These are phyloP conservation scores for Varanus salvator DNA, from an alignment of 2,113 vertebrate genomes.

Conservation along the genomic window DNA sequence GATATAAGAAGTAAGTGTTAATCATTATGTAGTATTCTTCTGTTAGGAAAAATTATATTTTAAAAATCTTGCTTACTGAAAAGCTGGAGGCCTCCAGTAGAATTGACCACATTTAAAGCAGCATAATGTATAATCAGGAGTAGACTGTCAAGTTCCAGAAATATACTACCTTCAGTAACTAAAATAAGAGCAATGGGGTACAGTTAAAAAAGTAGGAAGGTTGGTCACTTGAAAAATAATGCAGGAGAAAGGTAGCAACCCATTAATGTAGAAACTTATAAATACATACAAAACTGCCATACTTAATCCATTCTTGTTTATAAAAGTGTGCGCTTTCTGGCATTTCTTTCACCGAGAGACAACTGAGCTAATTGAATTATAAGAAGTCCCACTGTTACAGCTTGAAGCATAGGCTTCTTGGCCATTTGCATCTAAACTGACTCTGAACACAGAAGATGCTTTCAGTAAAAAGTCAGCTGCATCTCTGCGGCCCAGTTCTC, in stretches of 20 bases:
- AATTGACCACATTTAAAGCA: conserved; percentile 74
- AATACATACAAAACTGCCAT: conserved; percentile 28
- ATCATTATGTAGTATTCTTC: conserved; percentile 58
- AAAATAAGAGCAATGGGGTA: conserved; percentile 61
- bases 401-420: conserved; percentile 85
- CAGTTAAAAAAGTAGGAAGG: conserved; percentile 62
- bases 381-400: conserved; percentile 94
- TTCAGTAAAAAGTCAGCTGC: conserved; percentile 95
- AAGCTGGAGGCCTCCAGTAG: conserved; percentile 66
- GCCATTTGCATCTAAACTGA: conserved; percentile 86
- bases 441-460: conserved; percentile 91
- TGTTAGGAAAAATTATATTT: conserved; percentile 51
- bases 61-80: conserved; percentile 54
- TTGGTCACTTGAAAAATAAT: conserved; percentile 56
- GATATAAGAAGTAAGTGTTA: conserved; percentile 58
- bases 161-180: conserved; percentile 63
- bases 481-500: conserved; percentile 94
- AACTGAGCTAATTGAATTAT: conserved; percentile 98
- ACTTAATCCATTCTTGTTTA: conserved; percentile 30
- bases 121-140: conserved; percentile 64
- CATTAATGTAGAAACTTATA: conserved; percentile 45
- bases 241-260: conserved; percentile 46
- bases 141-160: conserved; percentile 56
- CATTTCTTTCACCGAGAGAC: conserved; percentile 87
- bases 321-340: conserved; percentile 46